Evolutionary conservation across 2,797 vertebrate species (phyloP).

Genomic region (Parotocinclus haroldoi): DNA sequence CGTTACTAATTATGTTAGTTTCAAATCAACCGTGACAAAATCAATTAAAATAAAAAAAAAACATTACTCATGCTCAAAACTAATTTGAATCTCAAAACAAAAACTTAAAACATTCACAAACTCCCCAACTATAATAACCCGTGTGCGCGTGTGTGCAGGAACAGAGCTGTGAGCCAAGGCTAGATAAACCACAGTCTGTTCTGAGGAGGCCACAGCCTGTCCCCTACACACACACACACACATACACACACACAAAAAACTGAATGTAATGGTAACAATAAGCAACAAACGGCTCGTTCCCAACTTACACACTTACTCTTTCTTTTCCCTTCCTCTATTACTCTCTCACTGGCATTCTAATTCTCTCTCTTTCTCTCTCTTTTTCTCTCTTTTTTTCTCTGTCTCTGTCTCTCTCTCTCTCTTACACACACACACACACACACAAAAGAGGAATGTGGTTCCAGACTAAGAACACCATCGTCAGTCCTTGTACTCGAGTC

Average conservation of each 20-base stretch:
- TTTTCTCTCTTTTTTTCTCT: background rate
- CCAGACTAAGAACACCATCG: constrained; percentile 54
- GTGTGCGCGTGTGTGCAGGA: background rate
- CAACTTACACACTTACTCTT: background rate
- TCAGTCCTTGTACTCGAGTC: constrained; percentile 76
- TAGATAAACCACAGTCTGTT: constrained; percentile 36
- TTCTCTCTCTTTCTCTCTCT: background rate
- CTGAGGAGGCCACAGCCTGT: background rate
- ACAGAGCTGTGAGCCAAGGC: constrained; percentile 24
- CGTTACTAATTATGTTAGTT: too few species aligned
- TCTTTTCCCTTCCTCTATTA: too few species aligned
- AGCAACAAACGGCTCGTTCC: too few species aligned
- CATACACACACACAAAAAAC: constrained; percentile 35
- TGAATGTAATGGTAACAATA: too few species aligned
- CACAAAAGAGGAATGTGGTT: constrained; percentile 44
- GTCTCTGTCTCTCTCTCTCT: constrained; percentile 35
- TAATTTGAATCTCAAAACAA: too few species aligned
- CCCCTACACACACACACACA: constrained; percentile 54
- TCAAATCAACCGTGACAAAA: too few species aligned
- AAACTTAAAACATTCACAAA: too few species aligned
- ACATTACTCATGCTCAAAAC: too few species aligned
- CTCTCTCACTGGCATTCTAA: constrained; percentile 31
- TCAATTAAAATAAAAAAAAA: too few species aligned
- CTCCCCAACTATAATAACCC: background rate
- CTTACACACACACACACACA: constrained; percentile 50